These are phyloP conservation scores for Prenolepis imparis DNA, from an alignment of 2,888 invertebrate species.

Conservation along the genomic window DNA sequence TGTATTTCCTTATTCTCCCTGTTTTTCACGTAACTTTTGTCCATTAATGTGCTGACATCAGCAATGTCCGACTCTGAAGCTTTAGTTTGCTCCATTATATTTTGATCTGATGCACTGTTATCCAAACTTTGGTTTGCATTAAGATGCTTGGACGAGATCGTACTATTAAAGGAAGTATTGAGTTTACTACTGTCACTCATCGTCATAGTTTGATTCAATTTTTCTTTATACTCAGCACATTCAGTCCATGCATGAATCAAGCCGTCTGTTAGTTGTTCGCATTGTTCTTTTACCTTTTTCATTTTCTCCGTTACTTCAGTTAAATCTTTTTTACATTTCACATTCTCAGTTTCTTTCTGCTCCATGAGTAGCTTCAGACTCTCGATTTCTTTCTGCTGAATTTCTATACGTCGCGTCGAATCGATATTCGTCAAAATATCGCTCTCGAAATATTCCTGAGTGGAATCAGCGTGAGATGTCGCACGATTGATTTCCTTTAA, in stretches of 20 bases:
- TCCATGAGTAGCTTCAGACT: conserved; percentile 71
- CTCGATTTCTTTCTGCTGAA: conserved; percentile 75
- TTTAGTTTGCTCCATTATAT: conserved; percentile 14
- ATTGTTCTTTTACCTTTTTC: conserved; percentile 76
- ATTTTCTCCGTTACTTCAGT: conserved; percentile 73
- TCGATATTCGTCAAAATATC: conserved; percentile 48
- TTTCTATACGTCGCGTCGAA: conserved; percentile 46
- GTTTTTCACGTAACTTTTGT: conserved; percentile 52
- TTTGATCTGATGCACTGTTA: conserved; percentile 46
- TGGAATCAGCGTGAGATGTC: conserved; percentile 20
- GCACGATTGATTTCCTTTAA: conserved; percentile 53
- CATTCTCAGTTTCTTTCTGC: conserved; percentile 74
- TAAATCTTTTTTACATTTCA: conserved; percentile 72
- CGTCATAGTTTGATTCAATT: conserved; percentile 78
- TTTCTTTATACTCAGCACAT: conserved; percentile 82
- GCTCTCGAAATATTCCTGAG: not conserved
- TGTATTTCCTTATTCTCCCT: conserved; percentile 70
- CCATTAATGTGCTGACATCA: conserved; percentile 3
- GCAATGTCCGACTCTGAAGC: conserved; percentile 56
- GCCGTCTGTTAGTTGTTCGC: conserved; percentile 80
- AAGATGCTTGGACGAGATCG: not conserved
- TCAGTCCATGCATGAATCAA: conserved; percentile 82
- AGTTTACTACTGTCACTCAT: conserved; percentile 73
- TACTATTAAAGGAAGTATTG: conserved; percentile 62
- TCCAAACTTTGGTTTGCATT: conserved; percentile 29